A percentile compares a stretch with the other conserved stretches of the same genome.
Conservation (phyloP, 2,888 invertebrate genomes). For the Protophormia terraenovae region DNA sequence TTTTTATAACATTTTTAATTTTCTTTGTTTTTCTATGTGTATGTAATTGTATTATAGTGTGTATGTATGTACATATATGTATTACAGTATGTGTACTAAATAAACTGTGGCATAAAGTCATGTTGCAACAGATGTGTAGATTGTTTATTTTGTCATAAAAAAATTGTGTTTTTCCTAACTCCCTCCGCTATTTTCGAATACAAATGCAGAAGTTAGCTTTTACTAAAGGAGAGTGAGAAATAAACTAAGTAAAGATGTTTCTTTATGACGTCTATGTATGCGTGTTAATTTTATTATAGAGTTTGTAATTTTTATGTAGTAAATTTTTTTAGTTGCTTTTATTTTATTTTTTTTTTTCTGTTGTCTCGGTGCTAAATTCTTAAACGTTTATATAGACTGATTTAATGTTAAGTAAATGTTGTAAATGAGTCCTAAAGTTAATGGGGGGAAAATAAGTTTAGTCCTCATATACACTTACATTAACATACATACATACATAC, state of each 20-base stretch:
- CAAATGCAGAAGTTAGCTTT: background rate
- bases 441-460: conserved; percentile 58
- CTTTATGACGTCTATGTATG: conserved; percentile 21
- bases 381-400: conserved; percentile 78
- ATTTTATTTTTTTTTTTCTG: conserved; percentile 59
- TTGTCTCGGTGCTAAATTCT: conserved; percentile 72
- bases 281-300: conserved; percentile 63
- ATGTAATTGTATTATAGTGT: background rate
- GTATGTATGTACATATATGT: background rate
- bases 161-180: background rate
- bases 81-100: background rate
- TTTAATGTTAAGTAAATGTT: conserved; percentile 76
- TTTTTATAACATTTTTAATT: conserved; percentile 28
- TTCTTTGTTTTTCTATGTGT: conserved; percentile 19
- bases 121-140: conserved; percentile 77
- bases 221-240: background rate
- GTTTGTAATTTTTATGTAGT: conserved; percentile 58
- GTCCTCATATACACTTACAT: conserved; percentile 32
- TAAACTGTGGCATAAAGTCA: conserved; percentile 75
- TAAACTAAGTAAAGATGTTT: background rate
- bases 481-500: background rate
- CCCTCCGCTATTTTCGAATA: too few relatives aligned
- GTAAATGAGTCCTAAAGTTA: conserved; percentile 68
- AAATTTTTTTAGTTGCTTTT: conserved; percentile 72
- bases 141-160: conserved; percentile 61